Conservation (phyloP, 2,888 invertebrate genomes). For the Eledona agricola region DNA sequence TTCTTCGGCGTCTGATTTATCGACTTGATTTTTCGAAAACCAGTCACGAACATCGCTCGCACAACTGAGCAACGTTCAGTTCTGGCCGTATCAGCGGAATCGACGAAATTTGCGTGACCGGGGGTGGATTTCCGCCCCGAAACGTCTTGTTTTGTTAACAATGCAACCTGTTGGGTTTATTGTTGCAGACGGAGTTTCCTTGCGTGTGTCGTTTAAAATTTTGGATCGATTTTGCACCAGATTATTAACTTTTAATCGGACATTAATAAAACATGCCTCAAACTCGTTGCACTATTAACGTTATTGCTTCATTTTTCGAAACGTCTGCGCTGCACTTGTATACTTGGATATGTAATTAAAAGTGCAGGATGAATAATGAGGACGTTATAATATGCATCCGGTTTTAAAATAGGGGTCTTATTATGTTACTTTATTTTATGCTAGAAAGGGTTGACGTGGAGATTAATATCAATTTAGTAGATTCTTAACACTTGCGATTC, state of each 20-base stretch:
- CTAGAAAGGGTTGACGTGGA: constrained; percentile 1
- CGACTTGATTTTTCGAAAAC: constrained; percentile 49
- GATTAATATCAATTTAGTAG: constrained; percentile 6
- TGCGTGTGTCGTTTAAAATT: constrained; percentile 1
- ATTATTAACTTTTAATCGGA: too few species aligned
- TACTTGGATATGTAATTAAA: too few species aligned
- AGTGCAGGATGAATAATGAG: constrained; percentile 2
- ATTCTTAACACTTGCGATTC: too few species aligned
- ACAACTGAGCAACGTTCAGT: too few species aligned
- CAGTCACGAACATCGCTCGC: constrained; percentile 50
- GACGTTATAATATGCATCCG: constrained; percentile 10
- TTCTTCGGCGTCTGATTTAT: constrained; percentile 48
- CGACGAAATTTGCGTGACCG: constrained; percentile 3
- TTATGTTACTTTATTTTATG: constrained; percentile 2
- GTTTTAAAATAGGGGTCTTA: constrained; percentile 4
- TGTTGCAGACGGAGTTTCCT: constrained; percentile 1
- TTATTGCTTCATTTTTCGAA: too few species aligned
- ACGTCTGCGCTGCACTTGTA: too few species aligned
- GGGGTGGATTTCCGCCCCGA: constrained; percentile 6
- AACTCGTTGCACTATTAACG: too few species aligned
- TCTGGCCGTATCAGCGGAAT: constrained; percentile 2
- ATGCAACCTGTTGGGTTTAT: constrained; percentile 19
- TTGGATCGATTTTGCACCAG: not conserved
- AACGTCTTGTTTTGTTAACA: constrained; percentile 4
- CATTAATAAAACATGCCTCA: too few species aligned